These are phyloP conservation scores for Daphoenositta chrysoptera DNA, from an alignment of 2,113 vertebrate species.

Conservation along the genomic window DNA sequence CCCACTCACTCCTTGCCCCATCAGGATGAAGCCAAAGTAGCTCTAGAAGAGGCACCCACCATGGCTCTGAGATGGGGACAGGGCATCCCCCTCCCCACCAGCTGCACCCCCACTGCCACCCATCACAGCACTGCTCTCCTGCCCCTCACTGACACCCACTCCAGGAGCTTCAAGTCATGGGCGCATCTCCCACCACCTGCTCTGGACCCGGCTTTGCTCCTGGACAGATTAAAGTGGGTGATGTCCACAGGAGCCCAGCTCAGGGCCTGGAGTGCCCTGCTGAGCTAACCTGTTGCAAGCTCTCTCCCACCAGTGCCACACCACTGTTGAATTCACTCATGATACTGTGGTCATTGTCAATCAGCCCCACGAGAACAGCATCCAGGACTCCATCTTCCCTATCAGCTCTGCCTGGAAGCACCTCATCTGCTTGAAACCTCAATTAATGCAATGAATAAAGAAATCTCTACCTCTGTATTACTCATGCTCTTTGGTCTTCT, in stretches of 20 bases:
- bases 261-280: background rate
- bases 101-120: background rate
- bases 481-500: background rate
- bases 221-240: background rate
- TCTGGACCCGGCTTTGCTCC: background rate
- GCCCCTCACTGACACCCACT: background rate
- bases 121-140: background rate
- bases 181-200: background rate
- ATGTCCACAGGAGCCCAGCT: background rate
- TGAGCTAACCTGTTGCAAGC: background rate
- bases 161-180: background rate
- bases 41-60: background rate
- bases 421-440: background rate
- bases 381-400: background rate
- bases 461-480: background rate
- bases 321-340: fast-evolving
- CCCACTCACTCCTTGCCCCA: background rate
- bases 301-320: background rate
- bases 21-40: background rate
- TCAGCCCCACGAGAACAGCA: background rate
- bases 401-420: background rate
- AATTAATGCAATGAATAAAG: background rate
- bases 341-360: background rate
- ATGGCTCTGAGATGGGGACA: background rate
- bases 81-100: background rate